Evolutionary conservation across 2,888 invertebrate genomes (phyloP), one percentile per base, ranked within the genome.

Genomic region (Pemphredon lugubris): DNA sequence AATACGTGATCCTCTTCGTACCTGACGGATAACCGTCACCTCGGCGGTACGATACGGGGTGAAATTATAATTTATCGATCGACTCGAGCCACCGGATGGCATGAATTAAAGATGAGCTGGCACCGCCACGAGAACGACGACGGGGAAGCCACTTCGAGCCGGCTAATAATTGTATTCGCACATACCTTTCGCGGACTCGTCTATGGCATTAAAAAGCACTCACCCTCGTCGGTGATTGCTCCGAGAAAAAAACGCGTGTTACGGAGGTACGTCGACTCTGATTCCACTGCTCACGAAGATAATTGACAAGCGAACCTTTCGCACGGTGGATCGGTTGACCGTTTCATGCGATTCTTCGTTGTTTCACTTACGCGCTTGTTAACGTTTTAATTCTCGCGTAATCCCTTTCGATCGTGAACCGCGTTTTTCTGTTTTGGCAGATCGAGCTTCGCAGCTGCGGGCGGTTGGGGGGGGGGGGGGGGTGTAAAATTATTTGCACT

Each of bases 1-100:
- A 84, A 84, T 79, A 77, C 81, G 79, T 82, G 83, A 84, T 84
- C 83, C 77, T 64, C 73, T 72, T 61, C 68, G 74, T 74, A 78
- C 75, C 78, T 77, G 83, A 83, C 83, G 84, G 86, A 84, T 85
- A 84, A 85, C 83, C 83, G 84, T 85, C 83, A 82, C 75, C 68
- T 73, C 73, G 81, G 63, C 77, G 73, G 72, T 77, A 79, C 84
- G 84, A 85, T 79, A 81, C 78, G 75, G 78, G 75, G 80, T 85
- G 88, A 88, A 87, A 88, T 88, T 87, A 88, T 88, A 88, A 88
- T 88, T 88, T 87, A 88, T 89, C 84, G 89, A 88, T 86, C 86
- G 83, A 78, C 83, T 79, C 86, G 82, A 84, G 86, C 84, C 85
- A 84, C 86, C 84, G 88, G 83, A 86, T 86, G 83, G 83, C 85